Percentiles rank a stretch among this genome's conserved stretches.
Evolutionary conservation across 2,797 vertebrate genomes (phyloP).

Genomic region (Siniperca obscura): DNA sequence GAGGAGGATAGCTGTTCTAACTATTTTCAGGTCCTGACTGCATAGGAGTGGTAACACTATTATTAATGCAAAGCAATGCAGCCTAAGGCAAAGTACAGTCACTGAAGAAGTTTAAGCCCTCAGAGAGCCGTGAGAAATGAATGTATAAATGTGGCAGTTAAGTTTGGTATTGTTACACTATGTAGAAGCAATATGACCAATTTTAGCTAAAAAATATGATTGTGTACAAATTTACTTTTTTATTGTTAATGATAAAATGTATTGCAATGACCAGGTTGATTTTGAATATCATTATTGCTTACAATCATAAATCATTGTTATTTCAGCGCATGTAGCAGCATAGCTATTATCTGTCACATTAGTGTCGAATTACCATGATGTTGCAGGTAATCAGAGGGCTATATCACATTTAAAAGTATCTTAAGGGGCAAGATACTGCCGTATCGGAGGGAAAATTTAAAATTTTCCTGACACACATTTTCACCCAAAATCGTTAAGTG

Average conservation of each 20-base stretch:
- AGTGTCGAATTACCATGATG: background rate
- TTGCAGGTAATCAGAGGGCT: background rate
- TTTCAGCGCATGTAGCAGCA: background rate
- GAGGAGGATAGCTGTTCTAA: background rate
- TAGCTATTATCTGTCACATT: background rate
- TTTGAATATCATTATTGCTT: background rate
- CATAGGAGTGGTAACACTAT: background rate
- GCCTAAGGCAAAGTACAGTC: background rate
- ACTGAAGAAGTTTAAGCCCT: background rate
- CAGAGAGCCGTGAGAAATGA: background rate
- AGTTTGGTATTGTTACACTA: background rate
- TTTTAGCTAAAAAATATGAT: background rate
- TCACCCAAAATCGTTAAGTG: conserved; percentile 13
- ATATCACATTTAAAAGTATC: background rate
- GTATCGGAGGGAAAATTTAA: background rate
- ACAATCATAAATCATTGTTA: background rate
- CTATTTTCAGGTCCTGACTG: conserved; percentile 16
- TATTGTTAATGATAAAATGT: background rate
- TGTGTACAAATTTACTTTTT: background rate
- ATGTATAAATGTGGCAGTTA: background rate
- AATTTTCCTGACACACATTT: conserved; percentile 13
- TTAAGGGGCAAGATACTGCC: background rate
- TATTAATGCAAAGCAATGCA: conserved; percentile 8
- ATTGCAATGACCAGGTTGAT: background rate
- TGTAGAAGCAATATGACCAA: background rate